Conservation (phyloP, 2,113 vertebrate species). For the Turdus rufiventris region DNA sequence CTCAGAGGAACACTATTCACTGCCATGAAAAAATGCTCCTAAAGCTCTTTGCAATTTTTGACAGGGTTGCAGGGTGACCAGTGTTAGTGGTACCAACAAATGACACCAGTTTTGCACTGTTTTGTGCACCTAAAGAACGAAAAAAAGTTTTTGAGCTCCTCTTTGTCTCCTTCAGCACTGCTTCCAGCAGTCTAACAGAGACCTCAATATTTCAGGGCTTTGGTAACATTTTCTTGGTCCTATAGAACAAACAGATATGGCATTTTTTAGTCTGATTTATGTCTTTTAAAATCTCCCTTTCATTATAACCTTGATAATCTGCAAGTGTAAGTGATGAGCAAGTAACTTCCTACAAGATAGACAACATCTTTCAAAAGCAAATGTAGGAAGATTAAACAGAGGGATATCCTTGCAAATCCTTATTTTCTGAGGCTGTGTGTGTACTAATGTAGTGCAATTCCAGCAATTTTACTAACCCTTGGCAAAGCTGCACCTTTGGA, state of each 20-base stretch:
- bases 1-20: neutral
- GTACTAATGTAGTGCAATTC: neutral
- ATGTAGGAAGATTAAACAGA: rapidly evolving
- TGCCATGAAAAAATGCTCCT: neutral
- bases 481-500: neutral
- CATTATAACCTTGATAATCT: neutral
- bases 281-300: neutral
- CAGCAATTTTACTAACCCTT: neutral
- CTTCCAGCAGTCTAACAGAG: neutral
- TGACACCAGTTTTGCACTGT: neutral
- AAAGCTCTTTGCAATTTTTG: neutral
- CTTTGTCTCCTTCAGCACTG: rapidly evolving
- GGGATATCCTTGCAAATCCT: neutral
- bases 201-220: neutral
- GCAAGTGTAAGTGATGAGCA: neutral
- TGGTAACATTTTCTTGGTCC: neutral
- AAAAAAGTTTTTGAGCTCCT: neutral
- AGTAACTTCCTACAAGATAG: neutral
- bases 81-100: neutral
- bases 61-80: neutral
- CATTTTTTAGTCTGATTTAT: neutral
- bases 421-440: neutral
- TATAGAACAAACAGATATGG: neutral
- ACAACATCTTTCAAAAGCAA: neutral
- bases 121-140: neutral